Percentiles rank a stretch among this genome's conserved stretches.
These are phyloP conservation scores for Ooceraea biroi DNA, from an alignment of 1,140 invertebrate species.

Conservation along the genomic window DNA sequence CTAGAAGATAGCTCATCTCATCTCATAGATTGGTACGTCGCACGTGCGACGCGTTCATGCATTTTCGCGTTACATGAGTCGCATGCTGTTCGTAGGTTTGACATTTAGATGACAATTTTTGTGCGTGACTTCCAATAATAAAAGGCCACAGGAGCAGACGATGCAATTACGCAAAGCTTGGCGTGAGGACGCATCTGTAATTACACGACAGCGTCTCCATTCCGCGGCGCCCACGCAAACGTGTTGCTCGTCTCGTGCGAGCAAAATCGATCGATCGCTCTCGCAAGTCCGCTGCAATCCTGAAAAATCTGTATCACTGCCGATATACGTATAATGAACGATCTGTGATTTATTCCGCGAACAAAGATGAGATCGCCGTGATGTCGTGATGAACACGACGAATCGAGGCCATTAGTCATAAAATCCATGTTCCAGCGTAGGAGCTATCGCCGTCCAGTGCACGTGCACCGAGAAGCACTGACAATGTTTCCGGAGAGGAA, in stretches of 20 bases:
- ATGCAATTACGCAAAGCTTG: constrained; percentile 59
- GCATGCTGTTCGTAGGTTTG: background rate
- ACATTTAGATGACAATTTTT: constrained; percentile 24
- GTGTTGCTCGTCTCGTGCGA: background rate
- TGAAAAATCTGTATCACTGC: background rate
- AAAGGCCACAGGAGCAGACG: background rate
- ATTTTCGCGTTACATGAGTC: background rate
- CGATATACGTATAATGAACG: constrained; percentile 34
- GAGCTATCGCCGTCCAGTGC: constrained; percentile 15
- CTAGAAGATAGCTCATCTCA: too few species aligned
- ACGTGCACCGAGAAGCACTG: background rate
- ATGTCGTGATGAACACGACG: background rate
- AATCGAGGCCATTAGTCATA: constrained; percentile 45
- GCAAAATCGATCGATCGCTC: background rate
- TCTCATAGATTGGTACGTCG: too few species aligned
- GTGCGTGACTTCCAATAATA: constrained; percentile 47
- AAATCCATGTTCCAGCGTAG: constrained; percentile 19
- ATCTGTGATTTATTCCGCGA: constrained; percentile 1
- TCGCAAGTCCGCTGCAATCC: background rate
- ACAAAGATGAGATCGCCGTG: constrained; percentile 15
- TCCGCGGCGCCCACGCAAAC: background rate
- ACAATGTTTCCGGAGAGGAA: background rate
- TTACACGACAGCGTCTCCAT: background rate
- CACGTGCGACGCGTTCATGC: background rate
- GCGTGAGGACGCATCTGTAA: constrained; percentile 20